Evolutionary conservation across 2,888 invertebrate genomes (phyloP).

Genomic region (Calameuta pallipes): DNA sequence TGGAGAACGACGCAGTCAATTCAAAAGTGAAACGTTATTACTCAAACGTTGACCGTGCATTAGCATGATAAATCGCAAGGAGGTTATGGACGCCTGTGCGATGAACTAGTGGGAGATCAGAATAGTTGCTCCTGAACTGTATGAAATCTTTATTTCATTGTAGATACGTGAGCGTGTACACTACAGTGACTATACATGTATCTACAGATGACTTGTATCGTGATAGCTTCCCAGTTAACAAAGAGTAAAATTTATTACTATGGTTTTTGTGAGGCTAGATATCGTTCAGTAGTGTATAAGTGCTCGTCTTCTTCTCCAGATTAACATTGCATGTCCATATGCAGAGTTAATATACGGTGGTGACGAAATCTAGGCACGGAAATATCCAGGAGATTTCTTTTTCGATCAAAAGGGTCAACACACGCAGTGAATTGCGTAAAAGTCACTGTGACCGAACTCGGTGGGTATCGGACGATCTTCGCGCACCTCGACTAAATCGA

Average conservation of each 20-base stretch:
- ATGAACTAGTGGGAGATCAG: background rate
- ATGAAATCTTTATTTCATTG: background rate
- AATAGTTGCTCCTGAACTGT: background rate
- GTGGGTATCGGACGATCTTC: background rate
- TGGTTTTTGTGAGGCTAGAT: background rate
- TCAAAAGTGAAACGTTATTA: slow-evolving; percentile 4
- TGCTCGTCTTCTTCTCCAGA: background rate
- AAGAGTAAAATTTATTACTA: background rate
- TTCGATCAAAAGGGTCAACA: background rate
- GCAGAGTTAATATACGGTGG: background rate
- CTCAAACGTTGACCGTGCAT: slow-evolving; percentile 16
- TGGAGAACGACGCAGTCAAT: background rate
- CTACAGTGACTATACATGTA: background rate
- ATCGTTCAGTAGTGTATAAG: background rate
- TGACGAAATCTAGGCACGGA: background rate
- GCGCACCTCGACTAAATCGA: slow-evolving; percentile 10
- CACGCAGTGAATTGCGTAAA: background rate
- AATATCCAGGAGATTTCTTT: background rate
- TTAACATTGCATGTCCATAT: background rate
- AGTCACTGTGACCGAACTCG: background rate
- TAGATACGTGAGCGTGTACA: background rate
- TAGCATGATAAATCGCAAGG: slow-evolving; percentile 27
- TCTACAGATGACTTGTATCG: background rate
- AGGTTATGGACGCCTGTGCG: background rate
- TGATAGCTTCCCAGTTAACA: background rate